phyloP scores from a whole-genome alignment of 2,113 vertebrate genomes.

The Rhinopithecus roxellana region DNA sequence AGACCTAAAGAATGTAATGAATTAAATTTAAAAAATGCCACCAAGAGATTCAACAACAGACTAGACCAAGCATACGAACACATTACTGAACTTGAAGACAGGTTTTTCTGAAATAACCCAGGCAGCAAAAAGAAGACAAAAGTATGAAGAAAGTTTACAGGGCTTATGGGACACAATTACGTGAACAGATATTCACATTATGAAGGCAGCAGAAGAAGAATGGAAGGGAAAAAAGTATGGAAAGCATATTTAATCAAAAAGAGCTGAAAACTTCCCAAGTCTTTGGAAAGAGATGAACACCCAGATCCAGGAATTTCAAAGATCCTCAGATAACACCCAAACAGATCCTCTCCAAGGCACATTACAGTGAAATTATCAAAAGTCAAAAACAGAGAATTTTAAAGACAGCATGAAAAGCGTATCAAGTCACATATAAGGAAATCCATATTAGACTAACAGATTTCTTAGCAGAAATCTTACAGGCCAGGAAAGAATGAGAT shows the following conservation, averaged over 20 bases:
- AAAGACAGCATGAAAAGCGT: neutral
- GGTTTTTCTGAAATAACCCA: neutral
- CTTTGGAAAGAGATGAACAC: neutral
- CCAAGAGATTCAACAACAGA: neutral
- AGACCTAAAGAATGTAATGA: neutral
- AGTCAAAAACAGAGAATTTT: neutral
- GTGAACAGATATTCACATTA: neutral
- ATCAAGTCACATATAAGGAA: neutral
- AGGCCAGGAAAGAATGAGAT: neutral
- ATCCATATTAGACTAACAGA: neutral
- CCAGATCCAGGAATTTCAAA: neutral
- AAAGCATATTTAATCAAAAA: neutral
- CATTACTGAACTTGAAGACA: neutral
- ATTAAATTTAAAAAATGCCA: neutral
- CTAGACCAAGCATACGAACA: neutral
- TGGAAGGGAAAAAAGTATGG: neutral
- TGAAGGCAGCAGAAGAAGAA: neutral
- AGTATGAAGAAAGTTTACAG: neutral
- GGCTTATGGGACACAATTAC: neutral
- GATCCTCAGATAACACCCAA: neutral
- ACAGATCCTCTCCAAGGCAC: neutral
- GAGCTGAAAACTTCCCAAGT: neutral
- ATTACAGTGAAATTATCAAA: neutral
- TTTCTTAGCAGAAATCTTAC: neutral
- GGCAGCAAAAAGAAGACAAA: neutral